A percentile compares a stretch with the other conserved stretches of the same genome.
Conservation (phyloP, 2,888 invertebrate genomes). For the Hirudinaria manillensis region DNA sequence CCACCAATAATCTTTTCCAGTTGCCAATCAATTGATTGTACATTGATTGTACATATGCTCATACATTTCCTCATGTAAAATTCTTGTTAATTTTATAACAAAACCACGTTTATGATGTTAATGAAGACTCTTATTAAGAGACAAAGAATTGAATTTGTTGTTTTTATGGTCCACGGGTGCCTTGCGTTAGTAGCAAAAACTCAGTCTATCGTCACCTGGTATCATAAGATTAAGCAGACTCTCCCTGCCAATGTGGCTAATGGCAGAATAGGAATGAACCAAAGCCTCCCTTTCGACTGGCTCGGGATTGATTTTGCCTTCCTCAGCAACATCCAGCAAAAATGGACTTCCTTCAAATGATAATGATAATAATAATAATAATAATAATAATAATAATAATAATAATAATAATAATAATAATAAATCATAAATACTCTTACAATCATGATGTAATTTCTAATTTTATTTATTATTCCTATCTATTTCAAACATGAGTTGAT, state of each 20-base stretch:
- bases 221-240: conserved; percentile 19
- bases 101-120: no score
- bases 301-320: background rate
- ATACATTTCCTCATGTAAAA: no score
- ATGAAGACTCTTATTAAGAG: no score
- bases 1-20: no score
- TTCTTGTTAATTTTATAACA: no score
- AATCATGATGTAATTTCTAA: background rate
- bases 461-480: background rate
- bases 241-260: conserved; percentile 28
- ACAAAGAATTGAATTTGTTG: no score
- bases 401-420: background rate
- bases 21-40: no score
- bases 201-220: conserved; percentile 16
- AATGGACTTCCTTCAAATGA: conserved; percentile 30
- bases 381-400: background rate
- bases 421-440: background rate
- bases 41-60: no score
- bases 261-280: conserved; percentile 24
- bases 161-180: no score
- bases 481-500: background rate
- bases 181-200: background rate
- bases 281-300: background rate
- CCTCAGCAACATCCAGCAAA: conserved; percentile 17
- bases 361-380: background rate